Percentiles rank a stretch among this genome's conserved stretches.
Conservation (phyloP, 2,888 invertebrate genomes). For the Mactromeris polynyma region DNA sequence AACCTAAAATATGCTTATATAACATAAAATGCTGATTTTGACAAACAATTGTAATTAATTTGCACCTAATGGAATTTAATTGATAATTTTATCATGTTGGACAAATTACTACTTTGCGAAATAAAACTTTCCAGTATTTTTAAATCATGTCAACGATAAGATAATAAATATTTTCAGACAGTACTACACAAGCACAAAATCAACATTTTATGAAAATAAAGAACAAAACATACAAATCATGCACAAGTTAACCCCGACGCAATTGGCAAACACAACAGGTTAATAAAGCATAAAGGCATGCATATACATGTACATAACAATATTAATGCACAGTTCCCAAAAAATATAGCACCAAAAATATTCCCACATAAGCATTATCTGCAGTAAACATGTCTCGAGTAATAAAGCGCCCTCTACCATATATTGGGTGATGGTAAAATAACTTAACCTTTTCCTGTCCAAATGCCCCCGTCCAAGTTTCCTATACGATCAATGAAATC, state of each 20-base stretch:
- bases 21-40: not conserved
- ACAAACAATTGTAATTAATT: not conserved
- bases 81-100: no score
- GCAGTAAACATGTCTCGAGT: slow-evolving; percentile 11
- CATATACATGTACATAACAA: slow-evolving; percentile 23
- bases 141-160: no score
- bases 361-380: slow-evolving; percentile 32
- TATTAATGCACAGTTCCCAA: not conserved
- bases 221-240: no score
- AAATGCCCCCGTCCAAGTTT: slow-evolving; percentile 49
- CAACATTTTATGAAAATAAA: no score
- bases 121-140: no score
- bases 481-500: slow-evolving; percentile 44
- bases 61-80: no score
- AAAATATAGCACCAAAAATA: slow-evolving; percentile 21
- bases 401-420: slow-evolving; percentile 39
- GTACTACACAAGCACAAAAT: no score
- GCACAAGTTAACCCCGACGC: no score
- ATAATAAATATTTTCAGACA: no score
- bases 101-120: no score
- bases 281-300: slow-evolving; percentile 31
- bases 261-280: not conserved
- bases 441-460: slow-evolving; percentile 72
- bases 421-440: slow-evolving; percentile 53
- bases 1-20: no score